Percentiles rank a stretch among this genome's conserved stretches.
These are phyloP conservation scores for Pteria penguin DNA, from an alignment of 2,888 invertebrate species.

Conservation along the genomic window DNA sequence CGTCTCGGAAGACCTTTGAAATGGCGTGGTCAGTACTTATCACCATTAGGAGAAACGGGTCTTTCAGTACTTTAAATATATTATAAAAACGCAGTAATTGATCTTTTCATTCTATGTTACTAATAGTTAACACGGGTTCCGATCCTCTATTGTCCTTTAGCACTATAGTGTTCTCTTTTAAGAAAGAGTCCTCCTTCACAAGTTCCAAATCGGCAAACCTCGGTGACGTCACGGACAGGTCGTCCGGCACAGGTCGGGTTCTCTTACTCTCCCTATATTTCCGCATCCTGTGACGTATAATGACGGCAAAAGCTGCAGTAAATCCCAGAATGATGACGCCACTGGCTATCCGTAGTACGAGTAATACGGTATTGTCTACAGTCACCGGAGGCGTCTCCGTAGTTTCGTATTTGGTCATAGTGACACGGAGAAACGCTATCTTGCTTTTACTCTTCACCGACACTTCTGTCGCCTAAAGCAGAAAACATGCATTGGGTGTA, in stretches of 20 bases:
- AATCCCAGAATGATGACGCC: constrained; percentile 22
- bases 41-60: no score
- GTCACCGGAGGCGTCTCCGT: background rate
- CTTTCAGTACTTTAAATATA: no score
- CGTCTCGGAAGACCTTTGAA: no score
- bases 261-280: background rate
- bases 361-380: constrained; percentile 19
- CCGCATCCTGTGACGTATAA: constrained; percentile 26
- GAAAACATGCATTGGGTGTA: no score
- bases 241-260: background rate
- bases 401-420: background rate
- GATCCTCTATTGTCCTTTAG: background rate
- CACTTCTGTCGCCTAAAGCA: constrained; percentile 31
- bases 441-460: constrained; percentile 9
- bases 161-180: constrained; percentile 9
- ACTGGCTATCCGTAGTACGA: constrained; percentile 25
- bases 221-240: background rate
- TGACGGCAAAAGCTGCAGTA: constrained; percentile 21
- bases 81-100: background rate
- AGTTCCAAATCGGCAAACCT: constrained; percentile 15
- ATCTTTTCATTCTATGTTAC: background rate
- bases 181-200: constrained; percentile 14
- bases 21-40: no score
- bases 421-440: constrained; percentile 19
- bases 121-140: background rate